These are phyloP conservation scores for Drosophila antonietae DNA, from an alignment of 2,888 invertebrate species.

Conservation along the genomic window DNA sequence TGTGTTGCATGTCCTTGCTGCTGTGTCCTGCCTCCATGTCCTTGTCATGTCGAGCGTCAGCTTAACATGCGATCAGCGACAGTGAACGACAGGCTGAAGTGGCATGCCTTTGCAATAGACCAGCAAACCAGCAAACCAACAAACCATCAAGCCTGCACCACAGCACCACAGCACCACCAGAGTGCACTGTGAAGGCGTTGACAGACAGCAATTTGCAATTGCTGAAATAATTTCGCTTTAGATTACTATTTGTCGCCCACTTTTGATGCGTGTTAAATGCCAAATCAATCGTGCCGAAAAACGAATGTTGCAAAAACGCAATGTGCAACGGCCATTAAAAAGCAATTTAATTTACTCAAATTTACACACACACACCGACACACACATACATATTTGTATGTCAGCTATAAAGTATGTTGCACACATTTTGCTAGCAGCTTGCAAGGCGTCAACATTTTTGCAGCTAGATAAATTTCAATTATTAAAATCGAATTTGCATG, in stretches of 20 bases:
- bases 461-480: conserved; percentile 69
- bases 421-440: conserved; percentile 41
- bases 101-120: conserved; percentile 10
- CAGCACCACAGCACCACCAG: not conserved
- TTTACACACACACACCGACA: conserved; percentile 9
- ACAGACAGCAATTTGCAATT: conserved; percentile 65
- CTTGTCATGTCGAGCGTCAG: conserved; percentile 64
- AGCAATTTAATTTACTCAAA: conserved; percentile 65
- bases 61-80: conserved; percentile 72
- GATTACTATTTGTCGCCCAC: conserved; percentile 45
- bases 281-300: conserved; percentile 62
- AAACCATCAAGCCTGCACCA: not conserved
- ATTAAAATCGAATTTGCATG: conserved; percentile 78
- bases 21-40: conserved; percentile 9
- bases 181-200: conserved; percentile 52
- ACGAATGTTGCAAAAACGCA: conserved; percentile 54
- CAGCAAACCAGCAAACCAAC: not conserved
- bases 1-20: conserved; percentile 33
- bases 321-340: conserved; percentile 60
- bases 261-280: conserved; percentile 64
- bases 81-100: conserved; percentile 54
- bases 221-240: conserved; percentile 56
- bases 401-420: conserved; percentile 42
- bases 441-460: conserved; percentile 56
- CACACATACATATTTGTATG: not conserved